phyloP scores from a whole-genome alignment of 2,797 vertebrate species.

The Rhynchotus rufescens region DNA sequence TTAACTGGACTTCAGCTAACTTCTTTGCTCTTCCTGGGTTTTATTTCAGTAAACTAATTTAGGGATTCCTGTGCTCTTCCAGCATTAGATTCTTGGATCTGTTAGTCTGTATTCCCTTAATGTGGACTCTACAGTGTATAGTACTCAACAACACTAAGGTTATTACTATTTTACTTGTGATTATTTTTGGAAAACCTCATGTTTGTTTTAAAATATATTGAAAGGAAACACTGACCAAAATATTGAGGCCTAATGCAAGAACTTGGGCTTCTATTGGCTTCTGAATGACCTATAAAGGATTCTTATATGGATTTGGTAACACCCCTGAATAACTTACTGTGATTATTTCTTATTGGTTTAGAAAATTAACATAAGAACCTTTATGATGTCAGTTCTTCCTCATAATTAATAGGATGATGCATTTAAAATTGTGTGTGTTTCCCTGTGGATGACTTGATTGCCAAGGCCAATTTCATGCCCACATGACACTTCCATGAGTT shows the following conservation, averaged over 20 bases:
- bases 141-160: neutral
- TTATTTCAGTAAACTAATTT: neutral
- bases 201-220: neutral
- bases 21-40: neutral
- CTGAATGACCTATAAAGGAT: neutral
- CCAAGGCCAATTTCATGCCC: neutral
- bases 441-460: neutral
- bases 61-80: neutral
- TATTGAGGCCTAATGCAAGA: neutral
- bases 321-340: neutral
- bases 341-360: neutral
- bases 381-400: neutral
- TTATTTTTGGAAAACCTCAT: accelerated
- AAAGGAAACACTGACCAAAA: neutral
- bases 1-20: neutral
- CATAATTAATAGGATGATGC: neutral
- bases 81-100: neutral
- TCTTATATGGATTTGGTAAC: neutral
- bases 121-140: accelerated
- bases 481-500: neutral
- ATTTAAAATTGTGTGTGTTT: neutral
- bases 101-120: neutral
- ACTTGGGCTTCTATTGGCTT: neutral
- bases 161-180: no score
- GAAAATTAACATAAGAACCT: neutral